phyloP scores from a whole-genome alignment of 2,888 invertebrate genomes.

The Dromius quadrimaculatus region DNA sequence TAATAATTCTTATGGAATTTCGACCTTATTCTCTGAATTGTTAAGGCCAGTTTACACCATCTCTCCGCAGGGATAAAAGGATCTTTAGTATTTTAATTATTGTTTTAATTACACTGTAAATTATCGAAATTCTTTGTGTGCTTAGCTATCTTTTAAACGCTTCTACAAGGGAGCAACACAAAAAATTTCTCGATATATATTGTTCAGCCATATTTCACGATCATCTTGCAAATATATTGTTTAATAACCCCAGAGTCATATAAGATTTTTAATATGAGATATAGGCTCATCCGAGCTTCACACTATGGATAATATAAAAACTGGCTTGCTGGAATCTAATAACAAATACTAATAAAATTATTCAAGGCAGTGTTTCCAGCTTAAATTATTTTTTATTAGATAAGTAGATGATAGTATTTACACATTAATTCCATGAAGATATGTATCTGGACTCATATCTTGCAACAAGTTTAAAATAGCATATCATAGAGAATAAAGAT shows the following conservation, averaged over 20 bases:
- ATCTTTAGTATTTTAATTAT: constrained; percentile 52
- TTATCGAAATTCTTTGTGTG: constrained; percentile 51
- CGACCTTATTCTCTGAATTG: constrained; percentile 4
- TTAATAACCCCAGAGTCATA: neutral
- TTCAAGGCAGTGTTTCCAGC: too few relatives aligned
- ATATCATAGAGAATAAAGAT: too few relatives aligned
- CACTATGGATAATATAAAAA: too few relatives aligned
- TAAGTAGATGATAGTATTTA: too few relatives aligned
- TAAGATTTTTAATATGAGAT: neutral
- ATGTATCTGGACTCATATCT: too few relatives aligned
- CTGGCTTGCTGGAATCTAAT: too few relatives aligned
- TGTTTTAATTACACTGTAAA: constrained; percentile 51
- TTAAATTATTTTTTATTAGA: too few relatives aligned
- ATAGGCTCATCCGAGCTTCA: too few relatives aligned
- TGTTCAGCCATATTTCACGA: constrained; percentile 7
- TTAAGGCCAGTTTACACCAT: neutral
- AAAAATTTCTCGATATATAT: constrained; percentile 1
- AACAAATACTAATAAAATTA: too few relatives aligned
- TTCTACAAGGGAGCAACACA: constrained; percentile 1
- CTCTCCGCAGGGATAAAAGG: constrained; percentile 39
- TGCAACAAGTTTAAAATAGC: too few relatives aligned
- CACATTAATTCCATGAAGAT: too few relatives aligned
- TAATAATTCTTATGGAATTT: constrained; percentile 47
- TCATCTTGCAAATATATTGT: constrained; percentile 2
- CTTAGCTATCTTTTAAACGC: constrained; percentile 36